Conservation (phyloP, 1,140 invertebrate genomes). For the Brachionus sp. region DNA sequence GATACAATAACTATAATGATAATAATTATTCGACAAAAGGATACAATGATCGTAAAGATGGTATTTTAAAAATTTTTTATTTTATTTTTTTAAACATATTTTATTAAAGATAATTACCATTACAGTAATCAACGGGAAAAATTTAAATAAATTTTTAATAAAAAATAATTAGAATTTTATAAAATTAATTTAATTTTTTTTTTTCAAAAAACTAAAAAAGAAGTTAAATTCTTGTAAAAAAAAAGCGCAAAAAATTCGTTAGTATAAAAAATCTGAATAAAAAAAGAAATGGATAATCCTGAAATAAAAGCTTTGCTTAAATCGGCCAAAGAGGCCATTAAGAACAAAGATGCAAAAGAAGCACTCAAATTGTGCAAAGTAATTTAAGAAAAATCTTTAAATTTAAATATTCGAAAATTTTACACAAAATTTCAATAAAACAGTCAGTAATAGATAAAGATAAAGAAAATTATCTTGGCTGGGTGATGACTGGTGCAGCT, state of each 20-base stretch:
- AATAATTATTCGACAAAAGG: neutral
- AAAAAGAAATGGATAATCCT: constrained; percentile 32
- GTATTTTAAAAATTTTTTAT: neutral
- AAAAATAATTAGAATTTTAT: neutral
- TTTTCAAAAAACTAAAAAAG: neutral
- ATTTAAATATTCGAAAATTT: neutral
- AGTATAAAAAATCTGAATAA: neutral
- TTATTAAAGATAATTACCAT: neutral
- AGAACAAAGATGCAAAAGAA: constrained; percentile 33
- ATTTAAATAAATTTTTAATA: neutral
- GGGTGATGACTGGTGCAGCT: constrained; percentile 40
- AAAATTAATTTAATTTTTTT: neutral
- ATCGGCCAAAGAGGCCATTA: constrained; percentile 44
- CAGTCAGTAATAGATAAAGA: constrained; percentile 34
- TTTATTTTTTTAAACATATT: neutral
- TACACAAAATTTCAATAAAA: neutral
- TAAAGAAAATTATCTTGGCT: constrained; percentile 37
- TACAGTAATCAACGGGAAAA: neutral
- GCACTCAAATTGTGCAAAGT: constrained; percentile 38
- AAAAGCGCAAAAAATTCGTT: neutral
- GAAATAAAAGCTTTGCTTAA: constrained; percentile 35
- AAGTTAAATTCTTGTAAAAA: constrained; percentile 6
- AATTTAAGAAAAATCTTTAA: neutral
- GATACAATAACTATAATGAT: neutral
- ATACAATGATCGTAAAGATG: neutral